These are phyloP conservation scores for Brachystomella parvula DNA, from an alignment of 1,140 invertebrate species.

Conservation along the genomic window DNA sequence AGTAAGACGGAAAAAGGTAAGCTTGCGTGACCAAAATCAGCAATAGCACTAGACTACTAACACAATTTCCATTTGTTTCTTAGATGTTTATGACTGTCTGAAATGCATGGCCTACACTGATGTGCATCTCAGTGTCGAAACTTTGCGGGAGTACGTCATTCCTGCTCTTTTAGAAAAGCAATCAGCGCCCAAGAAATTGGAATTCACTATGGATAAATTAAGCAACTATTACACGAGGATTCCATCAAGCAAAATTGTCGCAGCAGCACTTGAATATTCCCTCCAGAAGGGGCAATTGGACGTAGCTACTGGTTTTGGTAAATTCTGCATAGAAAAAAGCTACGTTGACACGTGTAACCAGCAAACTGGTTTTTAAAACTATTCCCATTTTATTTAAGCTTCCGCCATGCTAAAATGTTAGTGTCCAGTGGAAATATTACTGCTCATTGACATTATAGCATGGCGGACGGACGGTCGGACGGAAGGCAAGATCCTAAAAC, in stretches of 20 bases:
- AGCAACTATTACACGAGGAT: slow-evolving; percentile 49
- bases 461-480: no score
- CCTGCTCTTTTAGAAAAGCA: slow-evolving; percentile 48
- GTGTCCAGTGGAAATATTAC: no score
- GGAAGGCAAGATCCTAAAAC: no score
- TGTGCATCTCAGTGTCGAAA: slow-evolving; percentile 53
- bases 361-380: slow-evolving; percentile 51
- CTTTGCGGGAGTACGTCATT: slow-evolving; percentile 61
- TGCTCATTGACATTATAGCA: no score
- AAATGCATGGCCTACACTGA: slow-evolving; percentile 54
- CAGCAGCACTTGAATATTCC: slow-evolving; percentile 51
- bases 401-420: slow-evolving; percentile 48
- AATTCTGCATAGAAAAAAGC: slow-evolving; percentile 4
- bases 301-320: slow-evolving; percentile 49
- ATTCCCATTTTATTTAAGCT: slow-evolving; percentile 50
- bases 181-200: slow-evolving; percentile 44
- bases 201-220: slow-evolving; percentile 48
- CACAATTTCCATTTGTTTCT: slow-evolving; percentile 49
- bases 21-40: no score
- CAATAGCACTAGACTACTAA: no score
- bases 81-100: slow-evolving; percentile 49
- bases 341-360: no score
- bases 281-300: slow-evolving; percentile 49
- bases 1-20: slow-evolving; percentile 46
- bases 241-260: slow-evolving; percentile 48